A percentile compares a stretch with the other conserved stretches of the same genome.
Evolutionary conservation across 2,113 vertebrate species (phyloP).

Genomic region (Colaptes auratus): DNA sequence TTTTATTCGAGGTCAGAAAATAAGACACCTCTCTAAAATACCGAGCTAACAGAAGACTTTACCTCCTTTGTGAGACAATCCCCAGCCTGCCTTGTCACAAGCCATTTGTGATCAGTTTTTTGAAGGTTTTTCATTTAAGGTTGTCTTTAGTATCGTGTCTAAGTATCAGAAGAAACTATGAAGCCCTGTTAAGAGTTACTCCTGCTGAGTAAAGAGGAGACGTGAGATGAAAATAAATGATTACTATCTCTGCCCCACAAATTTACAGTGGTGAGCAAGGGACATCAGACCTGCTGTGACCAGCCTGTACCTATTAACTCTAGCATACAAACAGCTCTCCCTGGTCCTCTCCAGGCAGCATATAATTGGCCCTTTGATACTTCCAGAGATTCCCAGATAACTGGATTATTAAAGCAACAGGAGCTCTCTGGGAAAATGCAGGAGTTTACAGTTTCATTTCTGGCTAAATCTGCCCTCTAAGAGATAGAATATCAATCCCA

Average conservation of each 20-base stretch:
- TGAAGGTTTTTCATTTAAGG: not conserved
- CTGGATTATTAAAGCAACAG: slow-evolving; percentile 22
- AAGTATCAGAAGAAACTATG: not conserved
- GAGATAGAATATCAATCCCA: not conserved
- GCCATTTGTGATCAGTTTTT: not conserved
- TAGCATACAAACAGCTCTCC: slow-evolving; percentile 1
- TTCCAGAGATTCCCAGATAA: slow-evolving; percentile 12
- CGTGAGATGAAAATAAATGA: not conserved
- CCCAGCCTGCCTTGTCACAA: not conserved
- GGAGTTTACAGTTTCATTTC: not conserved
- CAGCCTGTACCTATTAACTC: not conserved
- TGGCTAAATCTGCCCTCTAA: slow-evolving; percentile 2
- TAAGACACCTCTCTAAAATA: not conserved
- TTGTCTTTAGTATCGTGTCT: not conserved
- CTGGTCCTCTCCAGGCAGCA: not conserved
- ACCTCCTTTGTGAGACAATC: not conserved
- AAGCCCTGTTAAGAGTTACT: not conserved
- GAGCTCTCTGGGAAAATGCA: not conserved
- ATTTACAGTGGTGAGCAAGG: slow-evolving; percentile 8
- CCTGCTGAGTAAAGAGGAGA: not conserved
- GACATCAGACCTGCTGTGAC: not conserved
- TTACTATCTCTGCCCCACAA: not conserved
- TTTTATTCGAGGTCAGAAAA: not conserved
- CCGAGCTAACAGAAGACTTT: not conserved
- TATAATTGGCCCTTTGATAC: slow-evolving; percentile 19